phyloP scores from a whole-genome alignment of 2,888 invertebrate species.

The Cheilosia impressa region DNA sequence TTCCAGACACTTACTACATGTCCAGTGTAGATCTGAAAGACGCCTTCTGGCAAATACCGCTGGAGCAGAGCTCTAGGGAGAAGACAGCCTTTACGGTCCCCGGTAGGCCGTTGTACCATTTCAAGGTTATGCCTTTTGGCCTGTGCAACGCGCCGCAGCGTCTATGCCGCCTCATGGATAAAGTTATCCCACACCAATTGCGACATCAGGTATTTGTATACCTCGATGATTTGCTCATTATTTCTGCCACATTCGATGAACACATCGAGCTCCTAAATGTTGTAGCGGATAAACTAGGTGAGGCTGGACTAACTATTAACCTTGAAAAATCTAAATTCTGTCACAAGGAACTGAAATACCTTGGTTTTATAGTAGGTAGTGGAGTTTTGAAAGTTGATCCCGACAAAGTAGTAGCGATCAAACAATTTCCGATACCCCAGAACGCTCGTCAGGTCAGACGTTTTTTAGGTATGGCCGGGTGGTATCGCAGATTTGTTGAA shows the following conservation, averaged over 20 bases:
- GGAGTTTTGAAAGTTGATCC: neutral
- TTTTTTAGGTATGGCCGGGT: constrained; percentile 22
- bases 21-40: constrained; percentile 2
- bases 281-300: neutral
- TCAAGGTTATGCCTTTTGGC: no score
- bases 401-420: neutral
- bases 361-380: neutral
- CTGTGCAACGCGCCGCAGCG: no score
- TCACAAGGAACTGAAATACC: neutral
- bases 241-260: neutral
- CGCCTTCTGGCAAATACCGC: constrained; percentile 12
- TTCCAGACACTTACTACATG: neutral
- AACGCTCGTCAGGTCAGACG: constrained; percentile 5
- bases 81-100: no score
- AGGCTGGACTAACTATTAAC: neutral
- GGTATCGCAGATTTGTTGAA: constrained; percentile 7
- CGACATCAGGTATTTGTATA: constrained; percentile 11
- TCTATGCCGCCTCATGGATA: neutral
- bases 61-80: neutral
- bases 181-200: neutral
- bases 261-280: neutral
- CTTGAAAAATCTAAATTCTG: neutral
- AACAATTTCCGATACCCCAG: constrained; percentile 1
- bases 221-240: constrained; percentile 15
- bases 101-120: no score